Evolutionary conservation across 2,797 vertebrate species (phyloP), one percentile per base, ranked within the genome.

Genomic region (Glossophaga mutica): DNA sequence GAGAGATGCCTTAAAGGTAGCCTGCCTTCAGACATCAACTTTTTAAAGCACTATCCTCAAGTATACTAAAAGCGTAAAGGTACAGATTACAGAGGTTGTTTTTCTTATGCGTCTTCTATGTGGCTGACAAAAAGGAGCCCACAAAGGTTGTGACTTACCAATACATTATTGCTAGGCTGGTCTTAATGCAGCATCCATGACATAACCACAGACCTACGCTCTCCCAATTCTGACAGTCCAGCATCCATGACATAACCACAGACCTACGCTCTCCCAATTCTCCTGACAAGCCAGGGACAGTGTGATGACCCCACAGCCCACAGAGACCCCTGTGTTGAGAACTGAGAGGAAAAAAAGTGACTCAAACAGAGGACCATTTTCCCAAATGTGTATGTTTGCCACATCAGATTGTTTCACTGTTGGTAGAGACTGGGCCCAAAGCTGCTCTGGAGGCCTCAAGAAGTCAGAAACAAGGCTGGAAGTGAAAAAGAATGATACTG

Each of bases 261-360:
- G n/a, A n/a, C n/a, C 21, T 21, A 2, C 1, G 9, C 32, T 68
- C 67, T 96, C 39, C 26, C 55, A 34, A 10, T 32, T 68, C 65
- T 76, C 8, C n/a, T 52, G 26, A 50, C 2, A 34, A 34, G 8
- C 37, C 19, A 50, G 67, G 67, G 39, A 62, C 29, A 81, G 8
- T 29, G 6, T 78, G 59, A 74, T 0, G 10, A 65, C 18, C 6
- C 26, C 29, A 68, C 1, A 34, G 57, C 50, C 42, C 34, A 91
- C 26, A 65, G 68, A 18, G 59, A 70, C 5, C 34, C 26, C 46
- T 42, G 32, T 1, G 2, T 1, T 88, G 39, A 74, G 46, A 71
- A 48, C 46, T 62, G 76, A 87, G 46, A 81, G 57, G 78, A 90
- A 57, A 71, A 71, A 57, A 93, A 79, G 42, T 10, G 70, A 78